A percentile compares a stretch with the other conserved stretches of the same genome.
These are phyloP conservation scores for Psilopsiagon aurifrons DNA, from an alignment of 2,113 vertebrate genomes.

Conservation along the genomic window DNA sequence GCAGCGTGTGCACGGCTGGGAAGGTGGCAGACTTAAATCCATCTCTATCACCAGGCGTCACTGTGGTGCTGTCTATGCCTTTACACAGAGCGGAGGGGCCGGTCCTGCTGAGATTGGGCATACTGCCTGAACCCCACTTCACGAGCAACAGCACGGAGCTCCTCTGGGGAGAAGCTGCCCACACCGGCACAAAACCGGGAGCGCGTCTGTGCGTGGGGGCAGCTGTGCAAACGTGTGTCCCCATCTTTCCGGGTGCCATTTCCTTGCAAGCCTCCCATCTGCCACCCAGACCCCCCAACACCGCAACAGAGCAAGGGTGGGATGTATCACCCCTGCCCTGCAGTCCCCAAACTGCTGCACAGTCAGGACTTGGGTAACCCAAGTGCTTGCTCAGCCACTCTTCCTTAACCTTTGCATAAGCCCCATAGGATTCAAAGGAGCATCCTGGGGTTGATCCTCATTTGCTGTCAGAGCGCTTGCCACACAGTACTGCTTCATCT, in stretches of 20 bases:
- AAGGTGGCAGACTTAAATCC: neutral
- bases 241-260: neutral
- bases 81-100: neutral
- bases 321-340: neutral
- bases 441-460: neutral
- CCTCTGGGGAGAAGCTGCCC: neutral
- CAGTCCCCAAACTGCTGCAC: neutral
- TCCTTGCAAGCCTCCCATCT: rapidly evolving
- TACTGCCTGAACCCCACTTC: neutral
- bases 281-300: neutral
- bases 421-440: neutral
- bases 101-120: neutral
- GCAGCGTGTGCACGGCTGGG: rapidly evolving
- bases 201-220: neutral
- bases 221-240: neutral
- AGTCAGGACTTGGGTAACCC: neutral
- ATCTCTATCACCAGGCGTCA: neutral
- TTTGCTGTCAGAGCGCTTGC: neutral
- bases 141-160: rapidly evolving
- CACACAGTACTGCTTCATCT: rapidly evolving
- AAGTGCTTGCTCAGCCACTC: neutral
- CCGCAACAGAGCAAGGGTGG: neutral
- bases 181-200: neutral
- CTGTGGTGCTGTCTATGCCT: neutral
- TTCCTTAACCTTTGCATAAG: neutral